A percentile compares a stretch with the other conserved stretches of the same genome.
phyloP scores from a whole-genome alignment of 2,797 vertebrate species.

The Notoglanidium macrostoma region DNA sequence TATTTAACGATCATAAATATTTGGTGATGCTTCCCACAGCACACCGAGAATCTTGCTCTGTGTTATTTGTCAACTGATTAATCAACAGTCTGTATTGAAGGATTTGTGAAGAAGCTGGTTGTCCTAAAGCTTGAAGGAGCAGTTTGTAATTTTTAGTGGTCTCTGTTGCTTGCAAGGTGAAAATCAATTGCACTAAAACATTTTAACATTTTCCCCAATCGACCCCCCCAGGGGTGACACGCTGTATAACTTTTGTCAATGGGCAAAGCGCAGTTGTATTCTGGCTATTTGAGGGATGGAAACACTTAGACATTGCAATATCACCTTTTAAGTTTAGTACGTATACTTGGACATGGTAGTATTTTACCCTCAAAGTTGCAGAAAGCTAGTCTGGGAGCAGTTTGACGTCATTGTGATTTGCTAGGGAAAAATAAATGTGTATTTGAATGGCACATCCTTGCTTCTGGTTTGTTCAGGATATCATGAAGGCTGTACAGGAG shows the following conservation, averaged over 20 bases:
- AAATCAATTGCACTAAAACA: not conserved
- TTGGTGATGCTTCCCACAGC: not conserved
- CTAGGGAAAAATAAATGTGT: not conserved
- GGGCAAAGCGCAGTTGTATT: not conserved
- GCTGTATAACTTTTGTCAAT: not conserved
- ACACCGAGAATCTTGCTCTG: not conserved
- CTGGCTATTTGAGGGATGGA: not conserved
- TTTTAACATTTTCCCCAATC: not conserved
- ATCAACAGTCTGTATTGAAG: not conserved
- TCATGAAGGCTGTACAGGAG: not conserved
- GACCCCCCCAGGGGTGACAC: not conserved
- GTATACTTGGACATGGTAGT: not conserved
- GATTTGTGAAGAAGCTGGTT: not conserved
- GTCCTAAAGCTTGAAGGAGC: not conserved
- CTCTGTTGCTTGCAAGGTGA: not conserved
- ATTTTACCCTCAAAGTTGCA: not conserved
- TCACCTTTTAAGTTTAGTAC: not conserved
- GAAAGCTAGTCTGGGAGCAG: not conserved
- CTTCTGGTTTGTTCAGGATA: not conserved
- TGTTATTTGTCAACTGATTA: conserved; percentile 1
- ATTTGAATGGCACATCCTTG: not conserved
- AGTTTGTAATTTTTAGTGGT: not conserved
- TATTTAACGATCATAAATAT: not conserved
- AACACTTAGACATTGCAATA: not conserved
- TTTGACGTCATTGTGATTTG: conserved; percentile 13